Evolutionary conservation across 2,113 vertebrate genomes (phyloP).

Genomic region (Progne subis): DNA sequence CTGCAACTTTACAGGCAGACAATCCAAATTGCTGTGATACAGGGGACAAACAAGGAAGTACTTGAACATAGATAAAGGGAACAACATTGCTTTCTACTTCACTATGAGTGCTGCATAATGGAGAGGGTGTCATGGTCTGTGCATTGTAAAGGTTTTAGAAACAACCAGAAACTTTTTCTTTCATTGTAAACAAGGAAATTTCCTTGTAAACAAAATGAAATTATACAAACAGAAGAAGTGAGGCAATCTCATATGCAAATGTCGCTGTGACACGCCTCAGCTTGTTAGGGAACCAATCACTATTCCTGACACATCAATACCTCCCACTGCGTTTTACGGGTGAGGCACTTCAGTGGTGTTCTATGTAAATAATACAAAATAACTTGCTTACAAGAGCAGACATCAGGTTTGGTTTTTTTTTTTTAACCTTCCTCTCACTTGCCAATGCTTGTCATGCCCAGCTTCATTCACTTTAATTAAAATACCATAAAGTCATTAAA

Average conservation of each 20-base stretch:
- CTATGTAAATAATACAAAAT: not conserved
- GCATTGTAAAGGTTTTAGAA: not conserved
- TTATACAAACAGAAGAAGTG: not conserved
- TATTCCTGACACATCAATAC: not conserved
- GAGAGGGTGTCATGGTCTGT: not conserved
- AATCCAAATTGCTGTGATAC: not conserved
- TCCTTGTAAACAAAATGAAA: too few species aligned
- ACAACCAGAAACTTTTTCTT: not conserved
- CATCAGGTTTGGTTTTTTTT: not conserved
- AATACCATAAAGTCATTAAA: not conserved
- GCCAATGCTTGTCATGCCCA: not conserved
- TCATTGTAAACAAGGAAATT: too few species aligned
- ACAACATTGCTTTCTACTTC: not conserved
- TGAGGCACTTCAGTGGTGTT: not conserved
- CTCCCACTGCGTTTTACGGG: not conserved
- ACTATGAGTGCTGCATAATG: not conserved
- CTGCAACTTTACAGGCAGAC: not conserved
- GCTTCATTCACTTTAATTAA: not conserved
- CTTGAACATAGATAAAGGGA: not conserved
- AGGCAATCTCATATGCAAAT: not conserved
- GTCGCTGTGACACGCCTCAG: not conserved
- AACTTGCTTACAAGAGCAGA: not conserved
- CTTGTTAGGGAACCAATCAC: not conserved
- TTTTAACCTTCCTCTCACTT: not conserved
- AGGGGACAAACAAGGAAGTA: not conserved